Evolutionary conservation across 2,113 vertebrate species (phyloP), one percentile per base, ranked within the genome.

Genomic region (Upupa epops): DNA sequence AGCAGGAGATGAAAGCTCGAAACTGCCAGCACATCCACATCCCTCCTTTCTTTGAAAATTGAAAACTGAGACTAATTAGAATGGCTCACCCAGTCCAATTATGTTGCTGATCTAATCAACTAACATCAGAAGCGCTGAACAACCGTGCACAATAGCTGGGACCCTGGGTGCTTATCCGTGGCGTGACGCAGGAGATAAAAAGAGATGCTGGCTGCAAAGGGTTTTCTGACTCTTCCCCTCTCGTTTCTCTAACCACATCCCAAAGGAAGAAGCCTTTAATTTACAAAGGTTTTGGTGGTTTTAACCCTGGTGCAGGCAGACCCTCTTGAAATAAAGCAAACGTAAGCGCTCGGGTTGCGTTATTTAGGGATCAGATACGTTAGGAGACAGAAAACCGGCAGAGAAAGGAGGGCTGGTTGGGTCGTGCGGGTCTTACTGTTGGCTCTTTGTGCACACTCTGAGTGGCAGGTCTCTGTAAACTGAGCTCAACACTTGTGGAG

Each of bases 401-500:
- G 68, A 91, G 58, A 79, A 92, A 86, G n/a, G 49, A 89, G 76
- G 75, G 71, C 65, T 77, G 71, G 79, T 89, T 92, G 65, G 88
- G 55, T 92, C 46, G 58, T 86, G 95, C 85, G 87, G 91, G 42
- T 94, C 97, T 98, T 98, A 98, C 97, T 61, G 81, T 94, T 83
- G 85, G 89, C 73, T 97, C 97, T 93, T 95, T 96, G 92, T 80
- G 94, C 88, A 95, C 64, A 91, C 86, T 95, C 60, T 95, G 95
- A 84, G 94, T 89, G 77, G 90, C 93, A 92, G 97, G 93, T 73
- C 96, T 97, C 93, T 97, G 96, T 93, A 97, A 96, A 96, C 83
- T 96, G 83, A 97, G 96, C 94, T 98, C 97, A 72, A 97, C 72
- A 94, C 94, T 92, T 55, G 58, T 78, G 84, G 76, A 91, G 71